Base-by-base conservation (phyloP, 2,888 invertebrate genomes). In the Epirrita christyi region DNA sequence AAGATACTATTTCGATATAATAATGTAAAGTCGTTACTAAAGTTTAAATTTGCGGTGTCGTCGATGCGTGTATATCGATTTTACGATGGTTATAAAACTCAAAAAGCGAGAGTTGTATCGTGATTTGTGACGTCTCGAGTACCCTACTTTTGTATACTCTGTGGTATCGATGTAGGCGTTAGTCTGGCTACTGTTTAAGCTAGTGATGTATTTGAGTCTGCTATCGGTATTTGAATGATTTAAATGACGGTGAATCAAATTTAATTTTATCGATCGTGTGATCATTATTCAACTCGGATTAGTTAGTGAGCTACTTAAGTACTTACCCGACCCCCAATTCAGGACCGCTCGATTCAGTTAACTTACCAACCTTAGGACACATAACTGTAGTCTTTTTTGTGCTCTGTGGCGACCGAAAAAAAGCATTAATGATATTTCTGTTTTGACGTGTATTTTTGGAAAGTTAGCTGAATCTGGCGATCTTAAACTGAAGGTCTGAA, bases 101-200 rank as follows among this genome's bases (percentile, higher is more conserved):
- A 81, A 83, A 59, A 85, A 83, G 78, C 76, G 73, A 81, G 80
- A 77, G 76, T 80, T 79, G 76, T 78, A 75, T 68, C 63, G 78
- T 85, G 85, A 88, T 87, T 88, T 88, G 88, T 88, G 81, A 81
- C 76, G 80, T 76, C 75, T 75, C 73, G 72, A 34, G 52, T 55
- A 59, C 45, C n/a, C 21, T 46, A 36, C 43, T 14, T 44, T 38
- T 46, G 38, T 53, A 43, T 49, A 15, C 37, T 38, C 46, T 47
- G 50, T 73, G 64, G 71, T 71, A 21, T 21, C 65, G 59, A 79
- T 62, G 87, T 85, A 76, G 85, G 86, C 75, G 85, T 75, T 73
- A 72, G 63, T 64, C 67, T 71, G 67, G 85, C 86, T 87, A 84
- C 86, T 70, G 85, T 80, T 66, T 67, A 40, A 46, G 36, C 40